Percentiles rank a stretch among this genome's conserved stretches.
Conservation (phyloP, 2,888 invertebrate species). For the Leptothorax acervorum region DNA sequence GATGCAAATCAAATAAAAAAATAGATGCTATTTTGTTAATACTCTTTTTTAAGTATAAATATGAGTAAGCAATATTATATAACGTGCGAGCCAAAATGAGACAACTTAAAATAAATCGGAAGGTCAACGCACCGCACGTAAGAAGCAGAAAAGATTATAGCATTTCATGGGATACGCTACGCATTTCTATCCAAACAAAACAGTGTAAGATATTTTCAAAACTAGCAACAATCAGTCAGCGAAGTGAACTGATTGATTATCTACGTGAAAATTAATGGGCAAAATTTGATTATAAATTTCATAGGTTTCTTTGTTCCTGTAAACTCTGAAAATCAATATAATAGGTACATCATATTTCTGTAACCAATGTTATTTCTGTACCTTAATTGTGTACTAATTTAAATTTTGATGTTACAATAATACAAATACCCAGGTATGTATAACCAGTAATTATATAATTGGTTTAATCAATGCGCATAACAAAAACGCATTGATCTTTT, state of each 20-base stretch:
- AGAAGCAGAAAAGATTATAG: neutral
- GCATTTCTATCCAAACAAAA: neutral
- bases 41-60: slow-evolving; percentile 1
- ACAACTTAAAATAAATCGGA: slow-evolving; percentile 27
- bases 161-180: neutral
- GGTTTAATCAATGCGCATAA: neutral
- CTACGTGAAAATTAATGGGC: neutral
- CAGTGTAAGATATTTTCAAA: neutral
- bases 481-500: neutral
- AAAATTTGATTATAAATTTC: neutral
- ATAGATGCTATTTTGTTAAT: neutral
- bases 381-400: slow-evolving; percentile 10
- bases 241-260: neutral
- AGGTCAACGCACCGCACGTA: neutral
- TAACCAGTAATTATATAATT: neutral
- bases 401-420: neutral
- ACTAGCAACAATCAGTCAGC: neutral
- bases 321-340: neutral
- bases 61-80: neutral
- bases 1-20: neutral
- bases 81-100: neutral
- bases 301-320: neutral
- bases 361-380: neutral
- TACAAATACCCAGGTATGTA: neutral
- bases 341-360: neutral